Base-by-base conservation (phyloP, 2,113 vertebrate genomes). In the Nothoprocta pentlandii region DNA sequence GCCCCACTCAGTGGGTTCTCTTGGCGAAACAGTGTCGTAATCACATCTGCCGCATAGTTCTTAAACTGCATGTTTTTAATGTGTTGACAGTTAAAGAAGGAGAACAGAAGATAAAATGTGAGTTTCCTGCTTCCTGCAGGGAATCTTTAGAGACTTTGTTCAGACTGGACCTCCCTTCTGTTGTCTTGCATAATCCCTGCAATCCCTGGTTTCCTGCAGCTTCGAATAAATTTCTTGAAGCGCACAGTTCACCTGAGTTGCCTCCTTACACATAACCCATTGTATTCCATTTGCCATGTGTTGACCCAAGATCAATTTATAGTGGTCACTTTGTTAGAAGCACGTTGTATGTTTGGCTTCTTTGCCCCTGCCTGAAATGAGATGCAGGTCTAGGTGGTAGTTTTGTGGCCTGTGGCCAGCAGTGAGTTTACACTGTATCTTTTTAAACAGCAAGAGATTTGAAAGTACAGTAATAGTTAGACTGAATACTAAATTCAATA, bases 31-130 rank as follows among this genome's bases (percentile, higher is more conserved):
- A 26, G 41, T 90, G 25, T 46, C 94, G 80, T 93, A 61, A 67
- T 95, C 44, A 91, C 58, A 42, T 96, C 70, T 96, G 92, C 89
- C 92, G 93, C 94, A 96, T 97, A 95, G 81, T 97, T 97, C 94
- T 97, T 97, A 97, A 98, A 97, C 85, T 97, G 97, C 95, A 97
- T 98, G 97, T 97, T 97, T 97, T 96, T 96, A 96, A 75, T 97
- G 91, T 97, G 96, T 97, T 97, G 97, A 98, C 97, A 97, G 97
- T 98, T 97, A 98, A 97, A 97, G 96, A 79, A 97, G 95, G 97
- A 98, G 90, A 96, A 89, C 94, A 97, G 97, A 97, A 97, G 96
- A 97, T 97, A 97, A 94, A 95, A 95, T 97, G 97, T 97, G 97
- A 97, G 97, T 97, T 96, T 97, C 92, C 97, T 96, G 88, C 87